Evolutionary conservation across 2,113 vertebrate species (phyloP).

Genomic region (Oryzias woworae): DNA sequence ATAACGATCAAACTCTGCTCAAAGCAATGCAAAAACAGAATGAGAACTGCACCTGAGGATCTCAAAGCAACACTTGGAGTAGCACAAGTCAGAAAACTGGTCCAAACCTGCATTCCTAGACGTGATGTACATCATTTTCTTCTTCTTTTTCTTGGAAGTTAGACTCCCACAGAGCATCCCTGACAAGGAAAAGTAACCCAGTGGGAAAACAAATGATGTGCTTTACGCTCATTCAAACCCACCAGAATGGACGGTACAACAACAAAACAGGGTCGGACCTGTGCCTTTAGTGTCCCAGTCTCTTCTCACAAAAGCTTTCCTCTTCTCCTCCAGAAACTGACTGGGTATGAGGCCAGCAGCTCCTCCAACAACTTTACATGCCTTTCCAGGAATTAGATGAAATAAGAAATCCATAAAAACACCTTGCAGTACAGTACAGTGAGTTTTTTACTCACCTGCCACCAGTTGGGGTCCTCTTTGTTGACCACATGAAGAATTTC

Average conservation of each 20-base stretch:
- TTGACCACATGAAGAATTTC: conserved; percentile 97
- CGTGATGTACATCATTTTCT: conserved; percentile 98
- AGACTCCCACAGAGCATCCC: conserved; percentile 92
- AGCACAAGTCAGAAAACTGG: background rate
- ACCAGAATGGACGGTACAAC: too few relatives aligned
- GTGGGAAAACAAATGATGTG: too few relatives aligned
- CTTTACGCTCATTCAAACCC: too few relatives aligned
- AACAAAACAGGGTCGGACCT: conserved; percentile 15
- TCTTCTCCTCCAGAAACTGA: conserved; percentile 97
- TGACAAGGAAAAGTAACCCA: conserved; percentile 57
- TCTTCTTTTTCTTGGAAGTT: conserved; percentile 94
- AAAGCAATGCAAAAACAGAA: conserved; percentile 16
- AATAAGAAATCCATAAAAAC: background rate
- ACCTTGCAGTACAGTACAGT: background rate
- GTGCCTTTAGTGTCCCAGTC: conserved; percentile 89
- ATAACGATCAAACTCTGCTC: conserved; percentile 95
- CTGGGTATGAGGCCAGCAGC: conserved; percentile 95
- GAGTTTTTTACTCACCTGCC: conserved; percentile 85
- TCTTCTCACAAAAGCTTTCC: conserved; percentile 96
- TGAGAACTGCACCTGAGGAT: conserved; percentile 3
- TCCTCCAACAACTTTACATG: conserved; percentile 88
- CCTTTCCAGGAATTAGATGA: conserved; percentile 69
- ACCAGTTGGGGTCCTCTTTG: conserved; percentile 97
- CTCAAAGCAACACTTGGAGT: background rate
- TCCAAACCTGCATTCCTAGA: conserved; percentile 93